These are phyloP conservation scores for Acheta domesticus DNA, from an alignment of 2,888 invertebrate species.

Conservation along the genomic window DNA sequence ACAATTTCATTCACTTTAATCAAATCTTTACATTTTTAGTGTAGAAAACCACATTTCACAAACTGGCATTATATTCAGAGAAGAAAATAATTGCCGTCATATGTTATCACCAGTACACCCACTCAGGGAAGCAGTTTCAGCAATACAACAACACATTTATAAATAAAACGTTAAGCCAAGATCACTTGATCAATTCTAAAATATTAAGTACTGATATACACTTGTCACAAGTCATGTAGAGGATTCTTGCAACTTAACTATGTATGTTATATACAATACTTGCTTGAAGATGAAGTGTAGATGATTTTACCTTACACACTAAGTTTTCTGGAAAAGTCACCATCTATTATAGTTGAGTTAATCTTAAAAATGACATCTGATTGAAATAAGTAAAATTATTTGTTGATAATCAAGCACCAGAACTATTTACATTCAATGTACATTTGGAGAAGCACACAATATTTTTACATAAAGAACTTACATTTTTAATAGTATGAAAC, in stretches of 20 bases:
- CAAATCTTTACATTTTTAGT: not conserved
- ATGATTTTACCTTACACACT: not conserved
- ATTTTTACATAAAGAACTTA: not conserved
- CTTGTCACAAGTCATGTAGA: conserved; percentile 11
- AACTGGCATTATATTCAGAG: not conserved
- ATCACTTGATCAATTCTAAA: conserved; percentile 1
- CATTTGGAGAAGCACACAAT: not conserved
- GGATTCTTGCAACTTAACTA: conserved; percentile 5
- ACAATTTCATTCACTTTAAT: conserved; percentile 18
- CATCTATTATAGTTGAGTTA: not conserved
- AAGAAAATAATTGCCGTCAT: not conserved
- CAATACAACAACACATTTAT: conserved; percentile 18
- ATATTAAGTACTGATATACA: conserved; percentile 8
- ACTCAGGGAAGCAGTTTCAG: conserved; percentile 4
- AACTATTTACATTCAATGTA: conserved; percentile 7
- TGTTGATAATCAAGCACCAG: conserved; percentile 1
- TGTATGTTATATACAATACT: not conserved
- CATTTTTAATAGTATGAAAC: too few species aligned
- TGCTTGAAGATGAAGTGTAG: not conserved
- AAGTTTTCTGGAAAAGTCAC: not conserved
- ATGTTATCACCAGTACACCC: not conserved
- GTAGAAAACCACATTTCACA: conserved; percentile 9
- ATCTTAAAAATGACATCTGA: too few species aligned
- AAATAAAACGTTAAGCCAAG: conserved; percentile 3
- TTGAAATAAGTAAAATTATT: conserved; percentile 1